phyloP scores from a whole-genome alignment of 2,888 invertebrate species.

The Phaedon cochleariae region DNA sequence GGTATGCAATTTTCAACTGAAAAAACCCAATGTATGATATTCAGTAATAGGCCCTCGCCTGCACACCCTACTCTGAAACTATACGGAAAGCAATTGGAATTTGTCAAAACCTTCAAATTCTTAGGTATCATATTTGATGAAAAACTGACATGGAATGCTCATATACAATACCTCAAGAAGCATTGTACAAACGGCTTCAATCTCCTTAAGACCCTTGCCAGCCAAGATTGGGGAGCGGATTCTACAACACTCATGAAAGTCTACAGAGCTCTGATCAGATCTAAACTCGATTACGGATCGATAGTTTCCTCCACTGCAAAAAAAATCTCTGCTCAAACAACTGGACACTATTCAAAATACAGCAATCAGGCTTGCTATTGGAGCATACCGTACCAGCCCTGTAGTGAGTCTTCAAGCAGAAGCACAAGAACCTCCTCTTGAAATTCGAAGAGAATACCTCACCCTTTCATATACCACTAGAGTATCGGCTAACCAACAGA shows the following conservation, averaged over 20 bases:
- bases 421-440: no score
- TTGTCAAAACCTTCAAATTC: neutral
- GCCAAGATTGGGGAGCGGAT: conserved; percentile 10
- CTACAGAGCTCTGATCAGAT: conserved; percentile 1
- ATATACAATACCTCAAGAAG: neutral
- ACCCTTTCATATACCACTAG: no score
- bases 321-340: no score
- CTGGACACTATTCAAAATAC: no score
- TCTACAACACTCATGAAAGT: neutral
- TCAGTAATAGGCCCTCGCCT: neutral
- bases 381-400: no score
- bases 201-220: conserved; percentile 2
- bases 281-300: conserved; percentile 6
- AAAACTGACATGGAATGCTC: conserved; percentile 6
- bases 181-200: conserved; percentile 1
- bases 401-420: no score
- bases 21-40: neutral
- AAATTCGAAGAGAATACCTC: no score
- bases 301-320: conserved; percentile 4
- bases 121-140: conserved; percentile 11
- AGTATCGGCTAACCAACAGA: no score
- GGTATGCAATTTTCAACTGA: conserved; percentile 1
- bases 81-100: neutral
- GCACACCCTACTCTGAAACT: neutral
- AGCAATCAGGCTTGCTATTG: no score